A percentile compares a stretch with the other conserved stretches of the same genome.
These are phyloP conservation scores for Cercopithecus mitis DNA, from an alignment of 2,797 vertebrate genomes.

Conservation along the genomic window DNA sequence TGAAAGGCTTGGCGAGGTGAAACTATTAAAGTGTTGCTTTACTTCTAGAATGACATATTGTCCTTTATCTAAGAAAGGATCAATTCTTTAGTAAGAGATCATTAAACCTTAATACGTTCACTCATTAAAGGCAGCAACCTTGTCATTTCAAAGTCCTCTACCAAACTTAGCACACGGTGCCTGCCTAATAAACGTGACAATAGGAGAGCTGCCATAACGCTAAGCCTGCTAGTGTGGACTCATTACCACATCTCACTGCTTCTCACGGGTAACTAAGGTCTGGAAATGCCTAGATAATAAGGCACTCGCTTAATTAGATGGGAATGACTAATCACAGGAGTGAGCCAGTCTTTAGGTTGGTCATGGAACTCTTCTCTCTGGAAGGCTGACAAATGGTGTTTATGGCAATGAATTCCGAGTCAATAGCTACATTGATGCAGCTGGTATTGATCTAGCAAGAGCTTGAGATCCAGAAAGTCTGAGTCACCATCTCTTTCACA, in stretches of 20 bases:
- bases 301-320: not conserved
- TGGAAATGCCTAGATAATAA: slow-evolving; percentile 23
- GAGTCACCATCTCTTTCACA: not conserved
- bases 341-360: not conserved
- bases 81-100: not conserved
- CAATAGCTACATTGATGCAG: slow-evolving; percentile 64
- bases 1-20: not conserved
- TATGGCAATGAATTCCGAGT: slow-evolving; percentile 71
- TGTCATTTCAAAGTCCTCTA: not conserved
- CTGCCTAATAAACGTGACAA: not conserved
- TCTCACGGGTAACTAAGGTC: not conserved
- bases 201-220: not conserved
- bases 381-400: slow-evolving; percentile 77
- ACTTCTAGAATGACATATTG: not conserved
- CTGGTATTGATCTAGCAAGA: slow-evolving; percentile 75
- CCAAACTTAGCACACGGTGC: not conserved
- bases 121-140: slow-evolving; percentile 23
- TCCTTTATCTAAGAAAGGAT: not conserved
- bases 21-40: not conserved
- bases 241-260: slow-evolving; percentile 33
- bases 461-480: not conserved
- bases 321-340: not conserved
- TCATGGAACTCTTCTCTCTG: not conserved
- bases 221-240: not conserved
- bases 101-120: not conserved